phyloP scores from a whole-genome alignment of 2,888 invertebrate species.

The Phyto melanocephala region DNA sequence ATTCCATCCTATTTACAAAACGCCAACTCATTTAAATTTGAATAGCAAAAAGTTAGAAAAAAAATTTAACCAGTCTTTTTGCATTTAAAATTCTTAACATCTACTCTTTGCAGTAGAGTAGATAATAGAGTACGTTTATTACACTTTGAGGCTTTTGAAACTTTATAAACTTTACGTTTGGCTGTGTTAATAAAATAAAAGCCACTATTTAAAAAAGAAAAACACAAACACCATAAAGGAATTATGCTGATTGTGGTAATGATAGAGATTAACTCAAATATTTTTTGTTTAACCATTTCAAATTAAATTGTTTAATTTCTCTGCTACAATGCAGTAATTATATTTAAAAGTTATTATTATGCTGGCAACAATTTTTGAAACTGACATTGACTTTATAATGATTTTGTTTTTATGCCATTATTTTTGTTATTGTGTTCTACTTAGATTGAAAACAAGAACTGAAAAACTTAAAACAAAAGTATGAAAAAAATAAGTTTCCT shows the following conservation, averaged over 20 bases:
- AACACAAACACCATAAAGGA: not conserved
- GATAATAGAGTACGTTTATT: not conserved
- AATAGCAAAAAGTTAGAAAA: not conserved
- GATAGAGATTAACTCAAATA: not conserved
- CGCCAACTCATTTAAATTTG: not conserved
- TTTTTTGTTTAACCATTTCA: not conserved
- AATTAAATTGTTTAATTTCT: not conserved
- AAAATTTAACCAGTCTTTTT: not conserved
- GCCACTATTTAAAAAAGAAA: not conserved
- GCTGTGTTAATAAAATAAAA: not conserved
- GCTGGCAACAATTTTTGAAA: not conserved
- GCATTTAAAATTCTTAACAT: not conserved
- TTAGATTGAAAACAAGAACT: not conserved
- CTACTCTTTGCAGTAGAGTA: not conserved
- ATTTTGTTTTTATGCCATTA: not conserved
- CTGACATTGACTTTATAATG: conserved; percentile 12
- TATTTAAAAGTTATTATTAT: not conserved
- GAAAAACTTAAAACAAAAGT: not conserved
- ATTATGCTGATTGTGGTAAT: not conserved
- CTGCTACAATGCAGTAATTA: not conserved
- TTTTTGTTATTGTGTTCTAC: not conserved
- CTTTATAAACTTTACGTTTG: not conserved
- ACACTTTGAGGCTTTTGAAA: not conserved
- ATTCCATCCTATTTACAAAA: not conserved
- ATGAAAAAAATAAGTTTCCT: not conserved